Evolutionary conservation across 92 coral and sea anemone species (phyloP).

Genomic region (Zoanthus sansibaricus): DNA sequence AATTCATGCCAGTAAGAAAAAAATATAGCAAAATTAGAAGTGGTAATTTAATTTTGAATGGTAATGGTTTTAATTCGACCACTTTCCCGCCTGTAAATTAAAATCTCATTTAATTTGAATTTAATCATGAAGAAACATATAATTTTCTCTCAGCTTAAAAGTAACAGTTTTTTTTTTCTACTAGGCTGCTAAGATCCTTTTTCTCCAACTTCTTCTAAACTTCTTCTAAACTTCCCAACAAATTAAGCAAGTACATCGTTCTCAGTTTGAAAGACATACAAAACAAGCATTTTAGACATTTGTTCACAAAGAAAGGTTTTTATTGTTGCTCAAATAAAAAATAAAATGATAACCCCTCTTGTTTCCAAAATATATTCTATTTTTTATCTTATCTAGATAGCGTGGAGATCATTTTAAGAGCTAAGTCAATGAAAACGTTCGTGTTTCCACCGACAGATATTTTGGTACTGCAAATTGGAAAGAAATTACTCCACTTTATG

Average conservation of each 20-base stretch:
- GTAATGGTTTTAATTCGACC: neutral
- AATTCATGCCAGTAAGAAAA: neutral
- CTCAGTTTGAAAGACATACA: constrained; percentile 24
- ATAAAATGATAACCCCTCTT: neutral
- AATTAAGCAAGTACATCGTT: neutral
- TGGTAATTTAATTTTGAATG: neutral
- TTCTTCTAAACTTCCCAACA: too few relatives aligned
- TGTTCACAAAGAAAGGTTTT: neutral
- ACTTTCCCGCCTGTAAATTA: neutral
- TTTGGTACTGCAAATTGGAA: too few relatives aligned
- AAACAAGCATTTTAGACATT: neutral
- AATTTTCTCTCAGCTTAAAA: neutral
- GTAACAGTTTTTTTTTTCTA: neutral
- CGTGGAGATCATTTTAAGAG: too few relatives aligned
- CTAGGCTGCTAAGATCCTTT: neutral
- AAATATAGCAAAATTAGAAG: neutral
- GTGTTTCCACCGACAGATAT: too few relatives aligned
- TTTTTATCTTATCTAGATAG: neutral
- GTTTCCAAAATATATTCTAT: neutral
- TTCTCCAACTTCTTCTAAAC: too few relatives aligned
- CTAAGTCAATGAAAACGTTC: too few relatives aligned
- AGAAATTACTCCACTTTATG: too few relatives aligned
- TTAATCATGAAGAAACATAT: neutral
- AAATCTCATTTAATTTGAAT: neutral
- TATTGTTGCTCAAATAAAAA: neutral